Evolutionary conservation across 2,797 vertebrate genomes (phyloP).

Genomic region (Chelon labrosus): DNA sequence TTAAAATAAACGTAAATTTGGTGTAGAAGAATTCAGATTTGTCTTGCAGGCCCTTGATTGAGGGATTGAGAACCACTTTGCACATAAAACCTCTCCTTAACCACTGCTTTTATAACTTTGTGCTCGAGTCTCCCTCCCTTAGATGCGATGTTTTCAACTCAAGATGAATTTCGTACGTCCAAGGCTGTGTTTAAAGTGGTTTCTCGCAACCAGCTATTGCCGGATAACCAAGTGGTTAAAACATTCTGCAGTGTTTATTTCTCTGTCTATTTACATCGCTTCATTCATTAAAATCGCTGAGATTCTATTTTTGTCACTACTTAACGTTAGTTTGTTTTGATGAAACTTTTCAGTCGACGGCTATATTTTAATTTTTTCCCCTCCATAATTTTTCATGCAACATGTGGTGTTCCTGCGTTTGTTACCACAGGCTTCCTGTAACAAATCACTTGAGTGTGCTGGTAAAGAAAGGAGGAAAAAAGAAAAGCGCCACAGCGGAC

Average conservation of each 20-base stretch:
- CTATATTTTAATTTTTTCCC: background rate
- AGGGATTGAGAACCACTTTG: too few species aligned
- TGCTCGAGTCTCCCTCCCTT: too few species aligned
- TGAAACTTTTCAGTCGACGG: background rate
- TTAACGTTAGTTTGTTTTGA: background rate
- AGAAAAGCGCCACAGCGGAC: background rate
- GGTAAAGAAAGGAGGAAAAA: background rate
- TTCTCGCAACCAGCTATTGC: background rate
- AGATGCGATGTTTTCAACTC: too few species aligned
- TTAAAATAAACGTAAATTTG: too few species aligned
- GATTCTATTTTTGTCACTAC: background rate
- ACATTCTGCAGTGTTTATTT: background rate
- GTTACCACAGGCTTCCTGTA: conserved; percentile 15
- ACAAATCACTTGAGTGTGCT: conserved; percentile 1
- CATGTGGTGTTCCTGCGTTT: conserved; percentile 13
- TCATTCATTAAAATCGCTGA: background rate
- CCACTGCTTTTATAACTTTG: too few species aligned
- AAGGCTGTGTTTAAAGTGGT: background rate
- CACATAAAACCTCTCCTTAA: too few species aligned
- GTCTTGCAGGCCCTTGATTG: too few species aligned
- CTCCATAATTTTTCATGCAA: background rate
- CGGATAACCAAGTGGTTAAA: too few species aligned
- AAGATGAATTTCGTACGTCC: too few species aligned
- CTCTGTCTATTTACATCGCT: background rate
- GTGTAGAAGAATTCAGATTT: too few species aligned